phyloP scores from a whole-genome alignment of 2,888 invertebrate genomes.

The Polydrusus tereticollis region DNA sequence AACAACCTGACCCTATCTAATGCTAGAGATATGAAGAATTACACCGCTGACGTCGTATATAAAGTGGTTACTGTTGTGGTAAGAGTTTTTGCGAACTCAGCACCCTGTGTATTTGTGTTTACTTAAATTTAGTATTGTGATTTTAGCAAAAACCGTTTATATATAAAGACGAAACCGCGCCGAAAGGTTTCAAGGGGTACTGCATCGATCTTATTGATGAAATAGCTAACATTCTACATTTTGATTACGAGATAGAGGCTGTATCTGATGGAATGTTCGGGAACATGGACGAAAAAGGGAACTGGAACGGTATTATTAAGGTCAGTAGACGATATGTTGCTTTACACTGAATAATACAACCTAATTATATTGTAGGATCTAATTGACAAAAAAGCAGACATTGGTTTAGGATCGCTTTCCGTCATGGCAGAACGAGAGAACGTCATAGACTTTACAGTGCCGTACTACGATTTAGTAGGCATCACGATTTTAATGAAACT shows the following conservation, averaged over 20 bases:
- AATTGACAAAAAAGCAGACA: constrained; percentile 83
- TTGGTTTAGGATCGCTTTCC: constrained; percentile 92
- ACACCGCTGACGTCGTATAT: constrained; percentile 87
- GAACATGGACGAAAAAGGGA: constrained; percentile 85
- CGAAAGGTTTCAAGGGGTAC: constrained; percentile 85
- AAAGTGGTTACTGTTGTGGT: constrained; percentile 88
- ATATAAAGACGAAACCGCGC: constrained; percentile 76
- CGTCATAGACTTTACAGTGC: constrained; percentile 97
- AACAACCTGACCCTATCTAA: constrained; percentile 76
- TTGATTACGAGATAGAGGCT: constrained; percentile 90
- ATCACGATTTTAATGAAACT: constrained; percentile 96
- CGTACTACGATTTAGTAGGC: constrained; percentile 97
- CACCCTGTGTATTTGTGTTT: no score
- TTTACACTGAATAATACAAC: no score
- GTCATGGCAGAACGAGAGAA: constrained; percentile 98
- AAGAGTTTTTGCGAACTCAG: constrained; percentile 43
- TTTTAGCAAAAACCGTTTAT: constrained; percentile 87
- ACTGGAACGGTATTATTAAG: constrained; percentile 73
- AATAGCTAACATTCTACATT: constrained; percentile 86
- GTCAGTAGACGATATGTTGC: no score
- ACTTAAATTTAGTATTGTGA: no score
- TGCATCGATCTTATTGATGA: constrained; percentile 94
- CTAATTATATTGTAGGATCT: constrained; percentile 56
- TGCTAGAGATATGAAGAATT: constrained; percentile 78
- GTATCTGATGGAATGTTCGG: constrained; percentile 88